Base-by-base conservation (phyloP, 2,113 vertebrate genomes). In the Blennius ocellaris region DNA sequence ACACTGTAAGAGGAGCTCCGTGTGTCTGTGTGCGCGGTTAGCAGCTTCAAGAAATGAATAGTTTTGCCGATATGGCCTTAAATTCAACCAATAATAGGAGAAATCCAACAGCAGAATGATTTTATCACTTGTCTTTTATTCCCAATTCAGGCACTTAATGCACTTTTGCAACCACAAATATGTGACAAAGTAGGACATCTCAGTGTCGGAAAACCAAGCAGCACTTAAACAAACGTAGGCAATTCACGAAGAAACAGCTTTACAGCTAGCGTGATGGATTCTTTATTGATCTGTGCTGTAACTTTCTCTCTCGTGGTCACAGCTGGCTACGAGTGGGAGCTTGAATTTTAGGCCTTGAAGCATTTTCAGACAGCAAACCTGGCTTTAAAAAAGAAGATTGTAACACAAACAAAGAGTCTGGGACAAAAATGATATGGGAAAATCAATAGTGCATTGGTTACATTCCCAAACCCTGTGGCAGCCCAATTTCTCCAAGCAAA, bases 281-380 rank as follows among this genome's bases (percentile, higher is more conserved):
- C 68, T 59, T 15, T 73, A 78, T 81, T 73, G 79, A 86, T 78
- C 57, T 5, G 50, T 43, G 44, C 30, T 6, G 14, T 10, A 51
- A 38, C 49, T 66, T 51, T 61, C 61, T 56, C 47, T 64, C 17
- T 41, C 57, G 52, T 55, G 68, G 73, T 84, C 74, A 76, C 48
- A 37, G 16, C 45, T 8, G 17, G 47, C 52, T 64, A 70, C 47
- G 55, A 51, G 58, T 55, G 65, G 68, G 72, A 50, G 59, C 39
- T 12, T 14, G 11, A 6, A 57, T 9, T 39, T 55, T 45, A 76
- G 75, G 67, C 49, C 10, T 30, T 55, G 55, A 73, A 78, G 70
- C 63, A 62, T 63, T 15, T 51, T 12, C 64, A 12, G 36, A 60
- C 3, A 58, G 57, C 41, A 41, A 30, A 65, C 15, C 6, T 48